Evolutionary conservation across 2,888 invertebrate genomes (phyloP), one percentile per base, ranked within the genome.

Genomic region (Orthosia cruda): DNA sequence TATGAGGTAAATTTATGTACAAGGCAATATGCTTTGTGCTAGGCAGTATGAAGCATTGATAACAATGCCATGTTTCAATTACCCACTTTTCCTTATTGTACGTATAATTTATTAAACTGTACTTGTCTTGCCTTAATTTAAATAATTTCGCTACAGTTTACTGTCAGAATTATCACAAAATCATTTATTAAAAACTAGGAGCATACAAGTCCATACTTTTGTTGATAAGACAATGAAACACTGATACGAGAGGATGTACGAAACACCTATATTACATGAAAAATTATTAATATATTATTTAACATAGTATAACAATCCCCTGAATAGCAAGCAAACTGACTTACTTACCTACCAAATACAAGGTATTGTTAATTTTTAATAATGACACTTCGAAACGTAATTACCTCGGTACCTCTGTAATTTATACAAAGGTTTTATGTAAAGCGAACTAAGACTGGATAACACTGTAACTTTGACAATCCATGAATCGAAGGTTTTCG

Each of bases 321-420:
- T 4, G 16, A 74, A 58, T 58, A n/a, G 18, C 47, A 66, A 18
- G 40, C 50, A 45, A 70, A 32, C n/a, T 20, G 18, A 67, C 65
- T 55, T 58, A 66, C 47, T 50, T 81, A 73, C 80, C 45, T 74
- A 55, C 20, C 20, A 67, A 58, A 18, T 52, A 63, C 23, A 67
- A 59, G 15, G 11, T 61, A 40, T 54, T 77, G 49, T 40, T 23
- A 80, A 7, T 73, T 81, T 74, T 74, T 58, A 65, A 13, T 79
- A 65, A 63, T 74, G 58, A 52, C 55, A 80, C 66, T 74, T 74
- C 78, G 71, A 63, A 84, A 81, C 70, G 69, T 79, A 88, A 81
- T 87, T 86, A 83, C 77, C 81, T 85, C 66, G 65, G 72, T 62
- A 68, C 45, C 73, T 77, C 57, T 65, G 68, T 57, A 73, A 66